Conservation (phyloP, 2,113 vertebrate genomes). For the Pleuronectes platessa region DNA sequence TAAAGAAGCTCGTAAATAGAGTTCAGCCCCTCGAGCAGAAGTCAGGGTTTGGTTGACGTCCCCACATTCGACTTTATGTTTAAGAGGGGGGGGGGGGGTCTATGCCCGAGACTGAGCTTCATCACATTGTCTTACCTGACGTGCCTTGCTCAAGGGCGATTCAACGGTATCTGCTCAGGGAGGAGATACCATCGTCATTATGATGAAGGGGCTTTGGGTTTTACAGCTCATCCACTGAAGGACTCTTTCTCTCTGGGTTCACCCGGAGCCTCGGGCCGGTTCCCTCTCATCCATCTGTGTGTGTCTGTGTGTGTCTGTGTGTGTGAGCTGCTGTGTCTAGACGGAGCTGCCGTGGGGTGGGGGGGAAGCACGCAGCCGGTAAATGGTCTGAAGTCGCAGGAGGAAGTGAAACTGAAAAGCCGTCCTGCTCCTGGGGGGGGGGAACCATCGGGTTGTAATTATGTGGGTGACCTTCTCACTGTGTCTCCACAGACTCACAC, state of each 20-base stretch:
- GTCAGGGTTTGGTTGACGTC: no score
- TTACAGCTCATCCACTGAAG: conserved; percentile 19
- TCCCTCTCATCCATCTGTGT: conserved; percentile 1
- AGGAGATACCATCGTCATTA: not conserved
- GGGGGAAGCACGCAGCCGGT: conserved; percentile 5
- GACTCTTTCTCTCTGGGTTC: conserved; percentile 17
- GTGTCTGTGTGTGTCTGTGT: no score
- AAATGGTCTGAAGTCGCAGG: conserved; percentile 15
- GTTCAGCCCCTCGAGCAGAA: no score
- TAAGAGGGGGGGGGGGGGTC: no score
- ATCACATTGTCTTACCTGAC: no score
- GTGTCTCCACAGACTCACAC: conserved; percentile 89
- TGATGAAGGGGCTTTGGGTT: conserved; percentile 11
- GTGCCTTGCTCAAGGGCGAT: no score
- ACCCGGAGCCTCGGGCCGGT: not conserved
- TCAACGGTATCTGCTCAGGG: no score
- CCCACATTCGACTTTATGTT: no score
- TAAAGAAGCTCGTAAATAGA: no score
- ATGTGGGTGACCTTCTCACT: conserved; percentile 18
- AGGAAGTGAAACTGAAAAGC: not conserved
- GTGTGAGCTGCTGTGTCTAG: not conserved
- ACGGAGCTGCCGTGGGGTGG: not conserved
- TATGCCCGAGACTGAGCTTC: no score
- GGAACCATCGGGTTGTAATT: not conserved
- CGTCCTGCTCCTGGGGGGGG: not conserved